Percentiles rank a stretch among this genome's conserved stretches.
Evolutionary conservation across 2,888 invertebrate species (phyloP).

Genomic region (Xestia sexstrigata): DNA sequence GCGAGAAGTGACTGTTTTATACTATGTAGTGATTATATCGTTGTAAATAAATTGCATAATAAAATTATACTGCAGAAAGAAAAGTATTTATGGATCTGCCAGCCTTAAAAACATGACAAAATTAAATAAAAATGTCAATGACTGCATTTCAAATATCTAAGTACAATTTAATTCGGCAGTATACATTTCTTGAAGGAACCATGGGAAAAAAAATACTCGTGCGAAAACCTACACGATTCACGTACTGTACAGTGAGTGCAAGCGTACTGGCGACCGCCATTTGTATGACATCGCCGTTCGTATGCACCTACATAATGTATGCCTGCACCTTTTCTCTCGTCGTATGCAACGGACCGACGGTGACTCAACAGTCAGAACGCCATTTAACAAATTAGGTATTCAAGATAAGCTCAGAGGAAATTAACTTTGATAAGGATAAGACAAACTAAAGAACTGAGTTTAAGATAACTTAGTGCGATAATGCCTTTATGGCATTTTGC

Average conservation of each 20-base stretch:
- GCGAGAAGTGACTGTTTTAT: too few species aligned
- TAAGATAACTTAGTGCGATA: neutral
- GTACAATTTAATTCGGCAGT: too few species aligned
- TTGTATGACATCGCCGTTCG: neutral
- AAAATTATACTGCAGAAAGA: neutral
- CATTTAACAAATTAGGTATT: neutral
- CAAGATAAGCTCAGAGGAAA: constrained; percentile 9
- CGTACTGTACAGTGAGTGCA: neutral
- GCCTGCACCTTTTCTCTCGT: neutral
- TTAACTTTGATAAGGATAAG: constrained; percentile 9
- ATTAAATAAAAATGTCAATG: too few species aligned
- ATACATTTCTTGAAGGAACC: too few species aligned
- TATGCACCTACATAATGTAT: too few species aligned
- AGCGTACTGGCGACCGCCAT: neutral
- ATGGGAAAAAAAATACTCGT: too few species aligned
- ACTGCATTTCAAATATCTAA: too few species aligned
- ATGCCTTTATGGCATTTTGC: neutral
- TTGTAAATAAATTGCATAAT: neutral
- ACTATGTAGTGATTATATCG: too few species aligned
- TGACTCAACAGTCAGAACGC: neutral
- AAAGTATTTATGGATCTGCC: neutral
- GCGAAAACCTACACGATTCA: too few species aligned
- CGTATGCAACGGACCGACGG: neutral
- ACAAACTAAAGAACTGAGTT: neutral
- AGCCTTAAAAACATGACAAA: too few species aligned